These are phyloP conservation scores for Lysandra coridon DNA, from an alignment of 2,888 invertebrate species.

Conservation along the genomic window DNA sequence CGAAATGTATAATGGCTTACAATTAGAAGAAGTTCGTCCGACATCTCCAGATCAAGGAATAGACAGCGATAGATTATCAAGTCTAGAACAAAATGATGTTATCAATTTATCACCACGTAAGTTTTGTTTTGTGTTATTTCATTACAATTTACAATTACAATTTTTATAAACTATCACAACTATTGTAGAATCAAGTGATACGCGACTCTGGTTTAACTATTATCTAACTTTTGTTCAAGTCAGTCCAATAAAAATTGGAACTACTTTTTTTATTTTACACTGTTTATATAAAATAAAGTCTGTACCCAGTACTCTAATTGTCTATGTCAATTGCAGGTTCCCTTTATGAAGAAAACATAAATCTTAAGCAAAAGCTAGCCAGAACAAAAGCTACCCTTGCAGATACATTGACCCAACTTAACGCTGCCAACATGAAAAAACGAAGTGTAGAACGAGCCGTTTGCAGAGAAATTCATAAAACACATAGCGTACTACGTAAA, in stretches of 20 bases:
- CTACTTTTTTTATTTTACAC: not conserved
- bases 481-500: slow-evolving; percentile 87
- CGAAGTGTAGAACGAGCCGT: slow-evolving; percentile 91
- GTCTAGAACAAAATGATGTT: slow-evolving; percentile 81
- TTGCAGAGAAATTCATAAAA: slow-evolving; percentile 89
- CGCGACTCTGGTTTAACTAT: not conserved
- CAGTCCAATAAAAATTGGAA: not conserved
- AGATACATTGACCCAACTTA: slow-evolving; percentile 87
- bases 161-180: not conserved
- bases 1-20: slow-evolving; percentile 53
- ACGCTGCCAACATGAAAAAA: slow-evolving; percentile 88
- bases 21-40: slow-evolving; percentile 68
- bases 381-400: slow-evolving; percentile 87
- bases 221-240: not conserved
- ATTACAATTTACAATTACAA: not conserved
- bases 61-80: slow-evolving; percentile 88
- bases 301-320: not conserved
- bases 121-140: slow-evolving; percentile 39
- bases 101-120: slow-evolving; percentile 70
- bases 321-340: slow-evolving; percentile 56
- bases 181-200: not conserved
- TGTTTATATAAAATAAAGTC: not conserved
- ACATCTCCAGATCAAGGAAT: slow-evolving; percentile 94
- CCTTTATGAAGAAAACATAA: slow-evolving; percentile 83
- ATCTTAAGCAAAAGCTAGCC: slow-evolving; percentile 84